A percentile compares a stretch with the other conserved stretches of the same genome.
phyloP scores from a whole-genome alignment of 1,140 invertebrate genomes.

The Scaptomyza graminum region DNA sequence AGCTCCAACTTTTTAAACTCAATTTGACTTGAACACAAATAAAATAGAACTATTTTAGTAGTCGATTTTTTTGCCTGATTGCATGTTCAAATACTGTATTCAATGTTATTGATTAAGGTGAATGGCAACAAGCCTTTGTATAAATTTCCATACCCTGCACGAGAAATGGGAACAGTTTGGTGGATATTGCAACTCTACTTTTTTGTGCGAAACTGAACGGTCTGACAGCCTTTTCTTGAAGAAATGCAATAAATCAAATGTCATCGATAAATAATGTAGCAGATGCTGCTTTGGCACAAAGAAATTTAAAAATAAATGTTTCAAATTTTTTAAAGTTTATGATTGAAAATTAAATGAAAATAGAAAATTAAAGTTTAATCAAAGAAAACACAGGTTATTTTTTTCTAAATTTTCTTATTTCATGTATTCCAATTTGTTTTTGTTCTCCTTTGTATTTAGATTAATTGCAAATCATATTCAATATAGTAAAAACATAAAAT shows the following conservation, averaged over 20 bases:
- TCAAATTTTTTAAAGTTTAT: no score
- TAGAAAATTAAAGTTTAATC: no score
- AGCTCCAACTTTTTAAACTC: background rate
- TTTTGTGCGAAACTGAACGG: no score
- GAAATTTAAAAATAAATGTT: no score
- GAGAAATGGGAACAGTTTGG: background rate
- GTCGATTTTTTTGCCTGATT: background rate
- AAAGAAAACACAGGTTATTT: no score
- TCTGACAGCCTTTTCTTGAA: no score
- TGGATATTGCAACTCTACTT: background rate
- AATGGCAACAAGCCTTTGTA: background rate
- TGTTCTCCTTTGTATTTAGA: background rate
- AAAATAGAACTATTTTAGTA: background rate
- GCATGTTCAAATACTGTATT: background rate
- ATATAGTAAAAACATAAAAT: background rate
- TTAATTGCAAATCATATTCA: background rate
- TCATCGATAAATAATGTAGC: no score
- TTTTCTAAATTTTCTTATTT: no score
- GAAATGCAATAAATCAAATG: no score
- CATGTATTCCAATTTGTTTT: no score
- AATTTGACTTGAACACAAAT: background rate
- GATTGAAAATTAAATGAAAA: no score
- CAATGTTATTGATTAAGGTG: conserved; percentile 1
- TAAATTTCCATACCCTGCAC: background rate
- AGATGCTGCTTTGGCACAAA: no score